Percentiles rank a stretch among this genome's conserved stretches.
These are phyloP conservation scores for Dendrocincla tyrannina DNA, from an alignment of 2,797 vertebrate genomes.

Conservation along the genomic window DNA sequence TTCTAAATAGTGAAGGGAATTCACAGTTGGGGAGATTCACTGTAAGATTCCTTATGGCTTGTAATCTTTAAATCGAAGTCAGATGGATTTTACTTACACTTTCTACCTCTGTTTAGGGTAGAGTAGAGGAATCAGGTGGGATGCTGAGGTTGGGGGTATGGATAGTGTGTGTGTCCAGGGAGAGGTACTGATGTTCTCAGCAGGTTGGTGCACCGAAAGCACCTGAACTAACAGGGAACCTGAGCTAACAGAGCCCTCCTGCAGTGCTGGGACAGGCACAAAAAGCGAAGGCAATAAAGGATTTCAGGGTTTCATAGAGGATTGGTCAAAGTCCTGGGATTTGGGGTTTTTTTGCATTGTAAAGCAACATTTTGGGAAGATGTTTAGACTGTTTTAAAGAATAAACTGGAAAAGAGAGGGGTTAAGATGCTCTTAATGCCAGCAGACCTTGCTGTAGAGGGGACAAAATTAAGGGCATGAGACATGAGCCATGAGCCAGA, in stretches of 20 bases:
- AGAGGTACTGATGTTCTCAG: neutral
- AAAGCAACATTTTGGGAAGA: no score
- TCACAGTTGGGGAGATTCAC: neutral
- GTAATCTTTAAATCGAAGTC: neutral
- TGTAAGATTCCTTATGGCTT: neutral
- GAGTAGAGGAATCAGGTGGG: neutral
- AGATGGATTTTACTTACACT: neutral
- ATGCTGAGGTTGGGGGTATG: neutral
- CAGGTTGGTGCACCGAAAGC: neutral
- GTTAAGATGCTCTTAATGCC: no score
- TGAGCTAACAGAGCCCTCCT: conserved; percentile 6
- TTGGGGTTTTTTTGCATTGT: no score
- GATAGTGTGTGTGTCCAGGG: neutral
- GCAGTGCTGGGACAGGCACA: neutral
- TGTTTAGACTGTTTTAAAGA: no score
- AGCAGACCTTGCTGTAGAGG: no score
- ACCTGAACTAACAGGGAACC: conserved; percentile 21
- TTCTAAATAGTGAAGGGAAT: neutral
- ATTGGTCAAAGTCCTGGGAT: neutral
- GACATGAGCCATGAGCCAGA: no score
- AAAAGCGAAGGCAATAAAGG: conserved; percentile 2
- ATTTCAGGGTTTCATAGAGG: neutral
- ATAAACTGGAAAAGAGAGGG: no score
- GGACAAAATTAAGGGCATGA: no score
- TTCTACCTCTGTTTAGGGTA: neutral